phyloP scores from a whole-genome alignment of 2,113 vertebrate genomes.

The Tetrax tetrax region DNA sequence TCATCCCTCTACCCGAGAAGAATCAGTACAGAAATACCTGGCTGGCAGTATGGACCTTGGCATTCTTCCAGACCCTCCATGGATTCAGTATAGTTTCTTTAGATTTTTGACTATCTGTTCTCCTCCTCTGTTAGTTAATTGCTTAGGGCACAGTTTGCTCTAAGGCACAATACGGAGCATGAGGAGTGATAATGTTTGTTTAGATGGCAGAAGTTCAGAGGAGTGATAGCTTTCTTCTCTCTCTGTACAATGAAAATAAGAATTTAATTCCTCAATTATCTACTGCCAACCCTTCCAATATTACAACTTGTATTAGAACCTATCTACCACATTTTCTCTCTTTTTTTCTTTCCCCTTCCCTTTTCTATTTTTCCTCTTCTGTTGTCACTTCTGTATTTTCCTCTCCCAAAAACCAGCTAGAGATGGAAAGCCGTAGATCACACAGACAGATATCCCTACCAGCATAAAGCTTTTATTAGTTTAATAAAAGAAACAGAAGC shows the following conservation, averaged over 20 bases:
- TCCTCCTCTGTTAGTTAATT: background rate
- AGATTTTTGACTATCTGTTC: background rate
- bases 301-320: background rate
- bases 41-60: background rate
- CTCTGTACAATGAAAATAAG: background rate
- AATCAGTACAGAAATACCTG: background rate
- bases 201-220: background rate
- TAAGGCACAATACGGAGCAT: background rate
- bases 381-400: background rate
- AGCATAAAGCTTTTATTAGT: background rate
- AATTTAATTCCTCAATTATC: background rate
- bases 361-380: background rate
- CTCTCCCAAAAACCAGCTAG: background rate
- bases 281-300: background rate
- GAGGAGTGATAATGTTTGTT: background rate
- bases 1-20: background rate
- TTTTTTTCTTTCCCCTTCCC: background rate
- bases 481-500: background rate
- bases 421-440: background rate
- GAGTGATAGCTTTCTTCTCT: background rate
- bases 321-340: background rate
- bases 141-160: background rate
- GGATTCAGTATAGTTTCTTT: background rate
- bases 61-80: background rate
- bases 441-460: background rate